Conservation (phyloP, 2,888 invertebrate genomes). For the Pyrrhosoma nymphula region DNA sequence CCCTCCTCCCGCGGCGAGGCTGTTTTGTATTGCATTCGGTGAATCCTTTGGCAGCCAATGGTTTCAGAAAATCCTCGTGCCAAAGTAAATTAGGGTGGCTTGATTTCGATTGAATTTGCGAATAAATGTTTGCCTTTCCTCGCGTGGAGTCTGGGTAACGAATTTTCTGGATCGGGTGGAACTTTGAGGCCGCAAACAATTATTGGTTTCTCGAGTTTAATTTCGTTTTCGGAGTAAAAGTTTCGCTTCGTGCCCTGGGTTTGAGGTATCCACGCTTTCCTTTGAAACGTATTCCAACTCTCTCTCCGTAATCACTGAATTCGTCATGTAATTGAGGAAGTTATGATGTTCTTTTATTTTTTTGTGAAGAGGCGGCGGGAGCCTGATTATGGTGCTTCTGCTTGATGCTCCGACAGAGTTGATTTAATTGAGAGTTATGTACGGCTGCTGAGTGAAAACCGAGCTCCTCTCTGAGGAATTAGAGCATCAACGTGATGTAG, state of each 20-base stretch:
- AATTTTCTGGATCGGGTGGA: neutral
- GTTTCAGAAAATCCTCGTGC: constrained; percentile 12
- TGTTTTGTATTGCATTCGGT: neutral
- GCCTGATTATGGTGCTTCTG: too few species aligned
- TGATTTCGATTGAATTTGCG: constrained; percentile 31
- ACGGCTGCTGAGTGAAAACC: neutral
- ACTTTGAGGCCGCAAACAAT: constrained; percentile 26
- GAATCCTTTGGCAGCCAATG: constrained; percentile 24
- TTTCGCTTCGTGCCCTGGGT: neutral
- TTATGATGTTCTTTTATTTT: neutral
- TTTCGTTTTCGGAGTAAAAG: constrained; percentile 14
- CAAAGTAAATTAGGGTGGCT: constrained; percentile 24
- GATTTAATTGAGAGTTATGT: too few species aligned
- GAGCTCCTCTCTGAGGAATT: too few species aligned
- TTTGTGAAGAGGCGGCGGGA: too few species aligned
- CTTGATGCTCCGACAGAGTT: too few species aligned
- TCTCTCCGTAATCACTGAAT: neutral
- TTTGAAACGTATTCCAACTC: neutral
- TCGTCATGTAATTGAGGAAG: neutral
- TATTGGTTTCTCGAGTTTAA: constrained; percentile 31
- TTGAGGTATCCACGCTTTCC: neutral
- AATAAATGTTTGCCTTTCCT: constrained; percentile 22
- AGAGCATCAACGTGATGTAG: too few species aligned
- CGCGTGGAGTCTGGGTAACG: neutral
- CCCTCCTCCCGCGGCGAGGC: neutral